Conservation (phyloP, 2,113 vertebrate genomes). For the Oxygymnocypris stewartii region DNA sequence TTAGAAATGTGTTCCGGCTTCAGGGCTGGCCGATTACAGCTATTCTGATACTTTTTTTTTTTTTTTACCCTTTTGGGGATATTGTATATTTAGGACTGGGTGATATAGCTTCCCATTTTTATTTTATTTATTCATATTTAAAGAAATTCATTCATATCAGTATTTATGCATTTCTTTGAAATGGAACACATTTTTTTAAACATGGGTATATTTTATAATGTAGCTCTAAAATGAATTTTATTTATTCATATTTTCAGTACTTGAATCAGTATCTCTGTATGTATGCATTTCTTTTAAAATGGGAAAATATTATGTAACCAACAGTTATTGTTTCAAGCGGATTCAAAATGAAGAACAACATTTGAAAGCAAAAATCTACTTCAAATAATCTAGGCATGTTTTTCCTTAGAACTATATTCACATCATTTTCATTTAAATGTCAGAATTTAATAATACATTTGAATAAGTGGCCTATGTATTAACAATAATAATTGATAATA, state of each 20-base stretch:
- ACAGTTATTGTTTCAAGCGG: too few relatives aligned
- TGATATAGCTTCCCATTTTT: neutral
- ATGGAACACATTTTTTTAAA: too few relatives aligned
- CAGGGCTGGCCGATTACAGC: neutral
- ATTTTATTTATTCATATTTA: neutral
- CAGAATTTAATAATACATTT: too few relatives aligned
- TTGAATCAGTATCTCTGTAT: neutral
- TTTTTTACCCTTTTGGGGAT: neutral
- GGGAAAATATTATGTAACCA: neutral
- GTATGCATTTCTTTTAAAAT: neutral
- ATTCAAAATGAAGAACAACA: neutral
- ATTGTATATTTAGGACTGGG: slow-evolving; percentile 24
- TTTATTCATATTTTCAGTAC: neutral
- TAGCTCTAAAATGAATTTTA: neutral
- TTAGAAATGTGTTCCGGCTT: slow-evolving; percentile 21
- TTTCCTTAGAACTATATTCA: neutral
- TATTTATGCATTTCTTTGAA: neutral
- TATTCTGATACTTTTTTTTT: neutral
- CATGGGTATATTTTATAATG: too few relatives aligned
- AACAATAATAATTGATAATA: too few relatives aligned
- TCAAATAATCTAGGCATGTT: neutral
- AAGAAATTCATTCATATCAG: too few relatives aligned
- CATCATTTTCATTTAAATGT: neutral
- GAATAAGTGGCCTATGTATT: too few relatives aligned
- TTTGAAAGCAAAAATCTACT: neutral